A percentile compares a stretch with the other conserved stretches of the same genome.
Evolutionary conservation across 64 coral and sea anemone genomes (phyloP).

Genomic region (Porites lutea): DNA sequence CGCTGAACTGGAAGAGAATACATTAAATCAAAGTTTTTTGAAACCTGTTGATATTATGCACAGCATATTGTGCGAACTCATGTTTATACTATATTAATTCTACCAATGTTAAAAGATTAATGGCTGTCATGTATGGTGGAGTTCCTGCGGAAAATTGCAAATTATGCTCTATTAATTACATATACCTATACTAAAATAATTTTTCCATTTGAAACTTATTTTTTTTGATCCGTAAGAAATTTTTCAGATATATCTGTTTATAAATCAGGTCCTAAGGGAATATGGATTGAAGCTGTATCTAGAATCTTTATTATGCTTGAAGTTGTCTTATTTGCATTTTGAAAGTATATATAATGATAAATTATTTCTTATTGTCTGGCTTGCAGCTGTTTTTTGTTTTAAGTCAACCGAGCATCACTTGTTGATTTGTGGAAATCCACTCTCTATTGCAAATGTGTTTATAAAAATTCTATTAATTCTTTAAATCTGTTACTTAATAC

Average conservation of each 20-base stretch:
- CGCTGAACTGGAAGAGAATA: neutral
- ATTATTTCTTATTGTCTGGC: neutral
- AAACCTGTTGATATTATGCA: slow-evolving; percentile 29
- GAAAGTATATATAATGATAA: neutral
- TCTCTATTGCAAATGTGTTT: neutral
- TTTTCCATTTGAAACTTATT: no score
- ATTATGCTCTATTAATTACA: neutral
- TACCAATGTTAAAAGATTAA: slow-evolving; percentile 28
- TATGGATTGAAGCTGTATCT: neutral
- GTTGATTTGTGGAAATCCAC: neutral
- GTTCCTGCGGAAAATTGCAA: neutral
- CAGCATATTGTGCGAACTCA: slow-evolving; percentile 3
- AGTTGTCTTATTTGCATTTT: slow-evolving; percentile 46
- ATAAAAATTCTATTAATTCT: neutral
- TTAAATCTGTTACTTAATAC: no score
- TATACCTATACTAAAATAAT: neutral
- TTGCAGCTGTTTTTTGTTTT: slow-evolving; percentile 5
- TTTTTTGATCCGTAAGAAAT: no score
- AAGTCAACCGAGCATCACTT: neutral
- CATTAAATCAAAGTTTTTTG: neutral
- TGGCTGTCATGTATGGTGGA: neutral
- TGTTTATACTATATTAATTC: slow-evolving; percentile 47
- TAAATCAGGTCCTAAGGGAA: no score
- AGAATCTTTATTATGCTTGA: neutral
- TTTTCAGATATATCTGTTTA: no score